Percentiles rank a stretch among this genome's conserved stretches.
Conservation (phyloP, 2,888 invertebrate genomes). For the Polydrusus cervinus region DNA sequence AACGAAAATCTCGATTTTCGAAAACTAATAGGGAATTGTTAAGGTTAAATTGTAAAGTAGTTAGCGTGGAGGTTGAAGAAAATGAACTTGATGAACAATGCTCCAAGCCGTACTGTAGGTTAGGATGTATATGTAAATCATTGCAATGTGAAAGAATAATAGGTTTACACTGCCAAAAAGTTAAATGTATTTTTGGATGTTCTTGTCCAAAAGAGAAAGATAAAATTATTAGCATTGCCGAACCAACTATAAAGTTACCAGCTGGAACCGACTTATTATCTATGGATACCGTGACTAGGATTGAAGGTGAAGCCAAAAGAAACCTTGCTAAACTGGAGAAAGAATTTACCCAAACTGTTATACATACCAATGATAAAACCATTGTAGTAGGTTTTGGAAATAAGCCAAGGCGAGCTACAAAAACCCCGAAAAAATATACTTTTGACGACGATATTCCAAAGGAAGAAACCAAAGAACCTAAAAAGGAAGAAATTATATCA, state of each 20-base stretch:
- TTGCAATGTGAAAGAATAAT: conserved; percentile 69
- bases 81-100: conserved; percentile 69
- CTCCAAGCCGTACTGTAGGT: conserved; percentile 74
- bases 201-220: conserved; percentile 66
- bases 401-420: conserved; percentile 74
- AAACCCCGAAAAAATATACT: conserved; percentile 77
- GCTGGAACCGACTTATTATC: conserved; percentile 65
- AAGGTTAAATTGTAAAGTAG: conserved; percentile 80
- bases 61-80: conserved; percentile 70
- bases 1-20: neutral
- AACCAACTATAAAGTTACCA: conserved; percentile 62
- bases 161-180: conserved; percentile 77
- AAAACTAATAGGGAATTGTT: conserved; percentile 40
- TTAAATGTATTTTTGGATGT: conserved; percentile 78
- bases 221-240: conserved; percentile 41
- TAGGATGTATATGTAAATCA: conserved; percentile 82
- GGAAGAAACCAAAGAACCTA: conserved; percentile 48
- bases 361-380: conserved; percentile 78
- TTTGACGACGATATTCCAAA: conserved; percentile 62
- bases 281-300: conserved; percentile 64
- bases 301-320: conserved; percentile 73
- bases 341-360: conserved; percentile 83
- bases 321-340: conserved; percentile 79
- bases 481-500: conserved; percentile 17
- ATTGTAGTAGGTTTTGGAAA: conserved; percentile 76